phyloP scores from a whole-genome alignment of 2,113 vertebrate genomes.

The Rhinopomastus cyanomelas region DNA sequence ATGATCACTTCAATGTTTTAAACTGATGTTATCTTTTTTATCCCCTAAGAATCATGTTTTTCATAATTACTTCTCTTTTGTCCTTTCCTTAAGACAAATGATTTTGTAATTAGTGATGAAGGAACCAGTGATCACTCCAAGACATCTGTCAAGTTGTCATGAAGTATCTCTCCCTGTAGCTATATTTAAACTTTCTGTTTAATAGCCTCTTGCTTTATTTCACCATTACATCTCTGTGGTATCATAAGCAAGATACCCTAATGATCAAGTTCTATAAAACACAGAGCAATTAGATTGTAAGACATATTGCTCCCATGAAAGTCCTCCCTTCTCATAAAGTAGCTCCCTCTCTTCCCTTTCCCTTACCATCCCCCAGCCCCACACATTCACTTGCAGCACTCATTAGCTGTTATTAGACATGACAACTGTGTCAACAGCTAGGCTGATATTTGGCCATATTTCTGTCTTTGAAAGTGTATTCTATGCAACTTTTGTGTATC shows the following conservation, averaged over 20 bases:
- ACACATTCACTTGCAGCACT: not conserved
- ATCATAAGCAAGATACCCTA: conserved; percentile 79
- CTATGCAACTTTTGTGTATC: not conserved
- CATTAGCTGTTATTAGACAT: conserved; percentile 25
- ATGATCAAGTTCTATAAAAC: conserved; percentile 81
- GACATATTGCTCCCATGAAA: conserved; percentile 75
- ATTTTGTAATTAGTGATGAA: conserved; percentile 87
- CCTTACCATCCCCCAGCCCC: not conserved
- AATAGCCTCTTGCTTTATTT: conserved; percentile 84
- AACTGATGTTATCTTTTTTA: conserved; percentile 84
- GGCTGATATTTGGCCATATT: not conserved
- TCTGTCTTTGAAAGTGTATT: not conserved
- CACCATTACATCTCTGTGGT: conserved; percentile 75
- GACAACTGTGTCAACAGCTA: conserved; percentile 49
- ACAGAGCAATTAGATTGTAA: conserved; percentile 78
- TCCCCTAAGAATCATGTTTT: conserved; percentile 85
- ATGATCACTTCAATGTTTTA: conserved; percentile 82
- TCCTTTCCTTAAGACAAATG: conserved; percentile 86
- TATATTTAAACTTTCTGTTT: conserved; percentile 87
- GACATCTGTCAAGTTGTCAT: conserved; percentile 87
- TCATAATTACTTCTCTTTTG: conserved; percentile 86
- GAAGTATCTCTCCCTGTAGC: conserved; percentile 84
- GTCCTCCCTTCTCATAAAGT: conserved; percentile 60
- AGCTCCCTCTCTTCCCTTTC: conserved; percentile 9
- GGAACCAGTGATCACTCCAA: conserved; percentile 80